A percentile compares a stretch with the other conserved stretches of the same genome.
Conservation (phyloP, 2,888 invertebrate species). For the Ophioninae sp. region DNA sequence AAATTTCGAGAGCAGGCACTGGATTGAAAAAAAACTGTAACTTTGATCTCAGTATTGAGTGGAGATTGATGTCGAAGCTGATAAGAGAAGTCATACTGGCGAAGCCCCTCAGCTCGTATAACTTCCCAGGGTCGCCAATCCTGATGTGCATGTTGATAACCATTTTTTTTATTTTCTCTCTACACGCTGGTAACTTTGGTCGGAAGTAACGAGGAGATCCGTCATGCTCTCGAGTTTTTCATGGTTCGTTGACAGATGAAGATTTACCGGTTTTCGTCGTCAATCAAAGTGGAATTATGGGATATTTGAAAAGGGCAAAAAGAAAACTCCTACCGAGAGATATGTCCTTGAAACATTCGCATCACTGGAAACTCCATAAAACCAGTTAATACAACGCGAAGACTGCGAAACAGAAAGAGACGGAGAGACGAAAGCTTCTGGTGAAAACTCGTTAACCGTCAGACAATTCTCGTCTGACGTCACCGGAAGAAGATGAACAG, state of each 20-base stretch:
- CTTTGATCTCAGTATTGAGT: neutral
- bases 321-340: neutral
- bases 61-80: neutral
- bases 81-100: neutral
- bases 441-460: constrained; percentile 46
- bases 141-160: neutral
- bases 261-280: constrained; percentile 1
- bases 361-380: constrained; percentile 29
- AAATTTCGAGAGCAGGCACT: neutral
- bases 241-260: neutral
- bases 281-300: constrained; percentile 2
- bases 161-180: neutral
- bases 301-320: constrained; percentile 1
- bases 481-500: constrained; percentile 23
- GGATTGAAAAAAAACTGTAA: neutral
- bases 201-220: neutral
- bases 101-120: neutral
- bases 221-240: neutral
- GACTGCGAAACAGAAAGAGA: neutral
- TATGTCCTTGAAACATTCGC: constrained; percentile 14
- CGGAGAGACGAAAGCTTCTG: constrained; percentile 32
- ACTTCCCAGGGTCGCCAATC: neutral
- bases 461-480: constrained; percentile 34
- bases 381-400: constrained; percentile 44
- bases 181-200: neutral